A percentile compares a stretch with the other conserved stretches of the same genome.
These are phyloP conservation scores for Ictidomys tridecemlineatus DNA, from an alignment of 2,113 vertebrate genomes.

Conservation along the genomic window DNA sequence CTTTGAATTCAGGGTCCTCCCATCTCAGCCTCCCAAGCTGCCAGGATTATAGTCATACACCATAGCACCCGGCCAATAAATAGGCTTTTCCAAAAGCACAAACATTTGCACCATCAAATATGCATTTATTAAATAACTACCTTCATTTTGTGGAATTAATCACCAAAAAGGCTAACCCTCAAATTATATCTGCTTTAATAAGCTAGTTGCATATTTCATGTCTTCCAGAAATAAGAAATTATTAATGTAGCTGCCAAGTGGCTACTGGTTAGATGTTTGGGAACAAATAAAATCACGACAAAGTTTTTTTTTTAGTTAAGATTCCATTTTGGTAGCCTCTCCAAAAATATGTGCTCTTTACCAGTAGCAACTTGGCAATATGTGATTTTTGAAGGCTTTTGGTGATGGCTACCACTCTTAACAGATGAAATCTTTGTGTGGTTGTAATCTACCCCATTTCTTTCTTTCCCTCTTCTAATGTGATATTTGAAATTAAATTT, in stretches of 20 bases:
- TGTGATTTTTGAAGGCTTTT: not conserved
- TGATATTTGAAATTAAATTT: conserved; percentile 43
- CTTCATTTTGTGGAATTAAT: conserved; percentile 9
- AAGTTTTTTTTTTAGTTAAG: not conserved
- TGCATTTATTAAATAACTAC: not conserved
- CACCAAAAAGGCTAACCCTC: not conserved
- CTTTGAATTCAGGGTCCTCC: too few relatives aligned
- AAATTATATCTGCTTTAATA: conserved; percentile 19
- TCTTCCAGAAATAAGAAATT: not conserved
- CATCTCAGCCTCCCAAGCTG: too few relatives aligned
- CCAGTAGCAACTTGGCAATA: conserved; percentile 31
- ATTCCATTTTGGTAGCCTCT: not conserved
- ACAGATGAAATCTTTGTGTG: not conserved
- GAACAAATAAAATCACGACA: conserved; percentile 43
- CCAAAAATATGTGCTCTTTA: not conserved
- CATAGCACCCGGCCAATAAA: not conserved
- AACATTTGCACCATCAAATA: not conserved
- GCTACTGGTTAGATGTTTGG: conserved; percentile 36
- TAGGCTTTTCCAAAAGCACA: not conserved
- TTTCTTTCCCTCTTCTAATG: not conserved
- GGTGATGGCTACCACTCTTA: not conserved
- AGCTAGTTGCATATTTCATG: not conserved
- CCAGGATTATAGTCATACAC: too few relatives aligned
- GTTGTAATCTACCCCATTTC: not conserved
- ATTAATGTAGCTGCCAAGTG: conserved; percentile 32